phyloP scores from a whole-genome alignment of 1,140 invertebrate genomes.

The Geopemphigus sp. region DNA sequence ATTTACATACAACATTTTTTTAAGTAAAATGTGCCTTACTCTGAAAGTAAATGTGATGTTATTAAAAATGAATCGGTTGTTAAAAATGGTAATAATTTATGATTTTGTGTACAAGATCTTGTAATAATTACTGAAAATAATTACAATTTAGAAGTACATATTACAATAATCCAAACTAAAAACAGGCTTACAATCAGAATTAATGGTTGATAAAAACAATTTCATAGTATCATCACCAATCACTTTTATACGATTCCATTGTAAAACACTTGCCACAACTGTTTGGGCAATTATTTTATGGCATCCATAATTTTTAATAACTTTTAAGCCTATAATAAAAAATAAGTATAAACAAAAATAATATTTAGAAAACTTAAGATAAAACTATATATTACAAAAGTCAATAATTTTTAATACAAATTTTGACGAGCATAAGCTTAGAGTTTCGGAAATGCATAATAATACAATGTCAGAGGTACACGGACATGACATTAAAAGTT shows the following conservation, averaged over 20 bases:
- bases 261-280: conserved; percentile 18
- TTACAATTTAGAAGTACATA: neutral
- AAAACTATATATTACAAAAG: conserved; percentile 17
- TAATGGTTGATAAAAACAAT: neutral
- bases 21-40: neutral
- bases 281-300: conserved; percentile 44
- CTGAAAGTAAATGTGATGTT: neutral
- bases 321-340: conserved; percentile 10
- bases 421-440: conserved; percentile 16
- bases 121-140: neutral
- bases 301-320: conserved; percentile 28
- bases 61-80: conserved; percentile 8
- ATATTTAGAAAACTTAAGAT: neutral
- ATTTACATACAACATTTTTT: too few species aligned
- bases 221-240: neutral
- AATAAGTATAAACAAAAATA: neutral
- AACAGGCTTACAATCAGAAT: neutral
- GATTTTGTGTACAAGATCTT: neutral
- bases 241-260: conserved; percentile 31
- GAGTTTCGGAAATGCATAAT: neutral
- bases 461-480: conserved; percentile 19
- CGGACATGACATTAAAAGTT: conserved; percentile 20
- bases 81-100: conserved; percentile 5
- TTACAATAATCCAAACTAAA: neutral
- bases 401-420: conserved; percentile 11